Percentiles rank a stretch among this genome's conserved stretches.
phyloP scores from a whole-genome alignment of 2,113 vertebrate species.

The Phocoena sinus region DNA sequence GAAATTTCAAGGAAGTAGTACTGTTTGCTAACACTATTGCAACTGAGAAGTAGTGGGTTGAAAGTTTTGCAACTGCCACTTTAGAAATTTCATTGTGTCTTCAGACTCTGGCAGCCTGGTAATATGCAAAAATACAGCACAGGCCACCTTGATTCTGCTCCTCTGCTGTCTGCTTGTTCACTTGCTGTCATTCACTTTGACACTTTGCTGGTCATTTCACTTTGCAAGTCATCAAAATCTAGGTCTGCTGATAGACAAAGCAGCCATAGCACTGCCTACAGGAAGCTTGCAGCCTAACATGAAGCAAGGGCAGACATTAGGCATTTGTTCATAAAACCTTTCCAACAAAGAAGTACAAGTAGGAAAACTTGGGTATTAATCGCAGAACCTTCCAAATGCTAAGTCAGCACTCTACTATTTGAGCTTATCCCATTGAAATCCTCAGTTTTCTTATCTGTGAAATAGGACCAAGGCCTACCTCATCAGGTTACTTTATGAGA shows the following conservation, averaged over 20 bases:
- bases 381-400: neutral
- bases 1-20: neutral
- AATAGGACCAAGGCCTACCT: neutral
- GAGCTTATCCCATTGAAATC: neutral
- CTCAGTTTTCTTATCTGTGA: neutral
- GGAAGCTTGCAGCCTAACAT: neutral
- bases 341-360: constrained; percentile 6
- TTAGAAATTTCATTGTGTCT: neutral
- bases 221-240: constrained; percentile 6
- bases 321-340: neutral
- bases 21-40: neutral
- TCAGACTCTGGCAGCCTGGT: neutral
- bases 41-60: neutral
- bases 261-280: neutral
- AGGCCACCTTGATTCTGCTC: neutral
- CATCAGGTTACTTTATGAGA: neutral
- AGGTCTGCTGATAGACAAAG: neutral
- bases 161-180: neutral
- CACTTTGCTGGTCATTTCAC: neutral
- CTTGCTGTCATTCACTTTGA: neutral
- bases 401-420: neutral
- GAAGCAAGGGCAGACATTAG: neutral
- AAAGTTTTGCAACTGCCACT: neutral
- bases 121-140: neutral
- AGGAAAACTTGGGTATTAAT: neutral